These are phyloP conservation scores for Nylanderia fulva DNA, from an alignment of 1,140 invertebrate species.

Conservation along the genomic window DNA sequence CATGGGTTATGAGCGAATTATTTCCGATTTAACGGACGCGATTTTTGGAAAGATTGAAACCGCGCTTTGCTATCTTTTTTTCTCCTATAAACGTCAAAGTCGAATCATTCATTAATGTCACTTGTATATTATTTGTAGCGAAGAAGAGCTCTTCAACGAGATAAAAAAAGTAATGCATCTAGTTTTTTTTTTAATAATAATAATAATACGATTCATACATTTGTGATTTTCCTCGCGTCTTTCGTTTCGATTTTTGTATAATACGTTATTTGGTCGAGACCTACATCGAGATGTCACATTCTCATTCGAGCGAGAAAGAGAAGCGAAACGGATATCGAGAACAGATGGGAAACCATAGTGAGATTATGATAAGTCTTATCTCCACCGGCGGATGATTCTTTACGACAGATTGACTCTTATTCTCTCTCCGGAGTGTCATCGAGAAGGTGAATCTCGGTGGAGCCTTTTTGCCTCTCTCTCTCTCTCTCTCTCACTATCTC, in stretches of 20 bases:
- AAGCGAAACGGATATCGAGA: slow-evolving; percentile 43
- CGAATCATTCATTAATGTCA: neutral
- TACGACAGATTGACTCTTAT: slow-evolving; percentile 57
- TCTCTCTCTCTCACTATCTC: too few relatives aligned
- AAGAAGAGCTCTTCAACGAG: neutral
- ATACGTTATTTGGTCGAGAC: neutral
- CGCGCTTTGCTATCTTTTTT: neutral
- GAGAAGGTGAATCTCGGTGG: slow-evolving; percentile 1
- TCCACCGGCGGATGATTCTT: slow-evolving; percentile 36
- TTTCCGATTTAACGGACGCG: neutral
- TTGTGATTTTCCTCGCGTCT: neutral
- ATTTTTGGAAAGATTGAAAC: neutral
- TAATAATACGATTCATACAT: neutral
- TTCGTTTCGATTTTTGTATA: neutral
- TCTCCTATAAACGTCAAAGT: neutral
- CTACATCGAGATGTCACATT: neutral
- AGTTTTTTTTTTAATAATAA: neutral
- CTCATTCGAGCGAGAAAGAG: neutral
- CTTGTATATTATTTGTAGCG: neutral
- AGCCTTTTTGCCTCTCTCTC: slow-evolving; percentile 1
- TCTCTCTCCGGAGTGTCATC: slow-evolving; percentile 24
- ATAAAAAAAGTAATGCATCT: neutral
- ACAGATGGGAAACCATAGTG: slow-evolving; percentile 2
- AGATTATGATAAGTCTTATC: slow-evolving; percentile 45
- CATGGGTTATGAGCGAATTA: neutral